Conservation (phyloP, 2,113 vertebrate species). For the Butorides virescens region DNA sequence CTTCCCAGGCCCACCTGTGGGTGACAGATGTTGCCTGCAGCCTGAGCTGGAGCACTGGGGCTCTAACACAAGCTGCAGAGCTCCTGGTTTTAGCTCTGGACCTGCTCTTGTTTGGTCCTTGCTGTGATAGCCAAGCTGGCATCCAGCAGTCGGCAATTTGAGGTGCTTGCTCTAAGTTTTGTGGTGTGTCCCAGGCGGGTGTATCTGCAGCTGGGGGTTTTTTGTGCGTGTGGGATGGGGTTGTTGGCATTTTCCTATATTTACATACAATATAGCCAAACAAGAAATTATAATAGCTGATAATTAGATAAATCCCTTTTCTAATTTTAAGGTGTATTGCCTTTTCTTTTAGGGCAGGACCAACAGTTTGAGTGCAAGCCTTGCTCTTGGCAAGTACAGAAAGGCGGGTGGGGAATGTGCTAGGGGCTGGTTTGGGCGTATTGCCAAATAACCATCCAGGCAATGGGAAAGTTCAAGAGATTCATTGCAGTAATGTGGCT, state of each 20-base stretch:
- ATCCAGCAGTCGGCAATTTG: background rate
- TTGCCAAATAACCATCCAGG: background rate
- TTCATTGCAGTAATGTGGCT: accelerated
- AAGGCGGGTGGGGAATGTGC: background rate
- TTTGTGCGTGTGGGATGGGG: background rate
- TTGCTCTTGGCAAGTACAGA: background rate
- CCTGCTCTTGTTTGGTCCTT: background rate
- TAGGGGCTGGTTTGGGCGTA: accelerated
- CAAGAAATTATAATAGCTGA: background rate
- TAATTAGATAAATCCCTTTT: background rate
- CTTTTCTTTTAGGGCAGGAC: background rate
- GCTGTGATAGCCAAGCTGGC: background rate
- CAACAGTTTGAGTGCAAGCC: background rate
- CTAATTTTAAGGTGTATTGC: background rate
- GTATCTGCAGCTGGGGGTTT: background rate
- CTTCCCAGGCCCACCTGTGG: background rate
- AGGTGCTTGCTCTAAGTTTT: background rate
- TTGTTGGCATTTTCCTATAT: background rate
- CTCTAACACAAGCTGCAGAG: background rate
- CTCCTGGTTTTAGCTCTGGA: background rate
- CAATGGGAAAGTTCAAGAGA: background rate
- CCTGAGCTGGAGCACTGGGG: background rate
- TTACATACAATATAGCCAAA: background rate
- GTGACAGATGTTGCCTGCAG: background rate
- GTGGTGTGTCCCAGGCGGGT: background rate